Evolutionary conservation across 2,797 vertebrate genomes (phyloP).

Genomic region (Notolepis coatsorum): DNA sequence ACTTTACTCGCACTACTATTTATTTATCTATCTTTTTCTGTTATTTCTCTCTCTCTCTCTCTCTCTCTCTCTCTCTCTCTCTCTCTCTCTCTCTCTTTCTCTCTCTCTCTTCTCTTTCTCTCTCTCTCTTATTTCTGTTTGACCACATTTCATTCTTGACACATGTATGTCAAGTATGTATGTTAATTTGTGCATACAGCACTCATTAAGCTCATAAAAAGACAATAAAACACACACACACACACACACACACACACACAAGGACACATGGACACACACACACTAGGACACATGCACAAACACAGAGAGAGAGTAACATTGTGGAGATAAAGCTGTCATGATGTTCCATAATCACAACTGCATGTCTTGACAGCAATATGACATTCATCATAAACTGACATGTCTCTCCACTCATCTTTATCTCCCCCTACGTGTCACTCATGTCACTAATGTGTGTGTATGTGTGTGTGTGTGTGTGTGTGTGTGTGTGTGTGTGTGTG

Average conservation of each 20-base stretch:
- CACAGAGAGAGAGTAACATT: too few species aligned
- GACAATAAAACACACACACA: too few species aligned
- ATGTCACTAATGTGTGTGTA: background rate
- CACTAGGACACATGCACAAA: too few species aligned
- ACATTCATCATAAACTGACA: background rate
- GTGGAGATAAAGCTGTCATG: too few species aligned
- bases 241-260: too few species aligned
- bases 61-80: background rate
- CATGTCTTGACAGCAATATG: too few species aligned
- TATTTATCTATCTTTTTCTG: background rate
- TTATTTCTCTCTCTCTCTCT: background rate
- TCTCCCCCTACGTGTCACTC: background rate
- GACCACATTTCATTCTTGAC: background rate
- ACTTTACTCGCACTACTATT: background rate
- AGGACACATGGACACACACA: too few species aligned
- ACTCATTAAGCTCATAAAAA: too few species aligned
- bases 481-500: background rate
- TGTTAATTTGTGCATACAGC: too few species aligned
- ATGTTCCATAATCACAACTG: too few species aligned
- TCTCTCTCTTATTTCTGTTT: background rate
- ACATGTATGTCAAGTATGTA: background rate
- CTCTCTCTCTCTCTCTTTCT: background rate
- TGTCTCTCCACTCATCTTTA: background rate
- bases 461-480: conserved; percentile 8
- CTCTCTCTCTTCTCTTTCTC: background rate